phyloP scores from a whole-genome alignment of 2,113 vertebrate species.

The Notothenia rossii region DNA sequence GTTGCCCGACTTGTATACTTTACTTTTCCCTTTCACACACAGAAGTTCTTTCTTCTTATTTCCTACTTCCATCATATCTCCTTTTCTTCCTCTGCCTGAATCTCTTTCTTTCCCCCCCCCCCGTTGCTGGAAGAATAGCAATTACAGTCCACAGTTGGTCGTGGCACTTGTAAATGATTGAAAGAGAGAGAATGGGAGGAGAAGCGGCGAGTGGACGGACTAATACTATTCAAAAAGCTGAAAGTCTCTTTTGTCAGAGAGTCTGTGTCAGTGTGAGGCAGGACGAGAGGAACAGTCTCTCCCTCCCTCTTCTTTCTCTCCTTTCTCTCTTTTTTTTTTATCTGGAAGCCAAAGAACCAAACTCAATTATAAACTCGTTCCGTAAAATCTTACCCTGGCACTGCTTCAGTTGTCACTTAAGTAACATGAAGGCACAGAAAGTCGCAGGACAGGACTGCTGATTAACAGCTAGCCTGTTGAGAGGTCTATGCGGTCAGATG shows the following conservation, averaged over 20 bases:
- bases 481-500: conserved; percentile 52
- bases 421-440: conserved; percentile 39
- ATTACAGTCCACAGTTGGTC: conserved; percentile 38
- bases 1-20: neutral
- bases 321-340: conserved; percentile 13
- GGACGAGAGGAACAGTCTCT: conserved; percentile 33
- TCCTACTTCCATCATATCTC: conserved; percentile 2
- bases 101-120: conserved; percentile 9
- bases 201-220: conserved; percentile 44
- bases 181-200: conserved; percentile 35
- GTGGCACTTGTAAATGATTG: conserved; percentile 59
- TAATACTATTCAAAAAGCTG: conserved; percentile 64
- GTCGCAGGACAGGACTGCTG: conserved; percentile 33
- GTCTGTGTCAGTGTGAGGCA: conserved; percentile 58
- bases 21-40: neutral
- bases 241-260: conserved; percentile 53
- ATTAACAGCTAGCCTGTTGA: conserved; percentile 56
- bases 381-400: conserved; percentile 41
- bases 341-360: conserved; percentile 44
- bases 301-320: conserved; percentile 1
- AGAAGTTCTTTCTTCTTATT: neutral
- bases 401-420: conserved; percentile 45
- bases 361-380: conserved; percentile 54
- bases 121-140: conserved; percentile 39
- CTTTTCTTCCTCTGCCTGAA: neutral